Evolutionary conservation across 2,797 vertebrate genomes (phyloP), one percentile per base, ranked within the genome.

Genomic region (Sibirionetta formosa): DNA sequence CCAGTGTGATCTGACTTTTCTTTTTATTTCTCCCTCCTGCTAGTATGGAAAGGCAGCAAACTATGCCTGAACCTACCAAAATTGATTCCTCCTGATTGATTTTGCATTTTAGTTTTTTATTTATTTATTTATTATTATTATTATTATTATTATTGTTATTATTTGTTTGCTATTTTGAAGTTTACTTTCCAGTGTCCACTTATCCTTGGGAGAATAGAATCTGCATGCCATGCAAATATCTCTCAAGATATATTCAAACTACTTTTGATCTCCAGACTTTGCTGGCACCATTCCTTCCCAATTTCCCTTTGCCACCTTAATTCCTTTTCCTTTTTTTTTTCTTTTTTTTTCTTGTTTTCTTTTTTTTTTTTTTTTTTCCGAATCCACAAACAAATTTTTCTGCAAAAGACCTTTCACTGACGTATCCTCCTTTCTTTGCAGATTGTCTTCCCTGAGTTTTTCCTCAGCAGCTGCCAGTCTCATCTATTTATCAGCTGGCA

Each of bases 1-100:
- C 33, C 75, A 90, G 57, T 64, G 51, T 64, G 70, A 77, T 86
- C 84, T 60, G 27, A 66, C 71, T 94, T 64, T 58, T 33, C 11
- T 57, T 72, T 60, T 48, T 42, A 76, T 9, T 80, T 92, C 79
- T 85, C 48, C 31, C 29, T 95, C 7, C 27, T 27, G 24, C 33
- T 42, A 29, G 0, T 5, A 61, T 7, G 27, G 44, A 80, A 89
- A 91, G 33, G 14, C 58, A 82, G 57, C 26, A 86, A 70, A 68
- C 20, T 57, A 53, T 7, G 1, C 46, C 78, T 65, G 68, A 87
- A 91, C 80, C 8, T 57, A 7, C 11, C 54, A 51, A 16, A 58
- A 72, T 31, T 0, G 0, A 8, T 51, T 58, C 5, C 15, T 12
- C 22, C 19, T 40, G 8, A 42, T 42, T 33, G 4, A 56, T 79